Percentiles rank a stretch among this genome's conserved stretches.
These are phyloP conservation scores for Panorpa germanica DNA, from an alignment of 2,888 invertebrate species.

Conservation along the genomic window DNA sequence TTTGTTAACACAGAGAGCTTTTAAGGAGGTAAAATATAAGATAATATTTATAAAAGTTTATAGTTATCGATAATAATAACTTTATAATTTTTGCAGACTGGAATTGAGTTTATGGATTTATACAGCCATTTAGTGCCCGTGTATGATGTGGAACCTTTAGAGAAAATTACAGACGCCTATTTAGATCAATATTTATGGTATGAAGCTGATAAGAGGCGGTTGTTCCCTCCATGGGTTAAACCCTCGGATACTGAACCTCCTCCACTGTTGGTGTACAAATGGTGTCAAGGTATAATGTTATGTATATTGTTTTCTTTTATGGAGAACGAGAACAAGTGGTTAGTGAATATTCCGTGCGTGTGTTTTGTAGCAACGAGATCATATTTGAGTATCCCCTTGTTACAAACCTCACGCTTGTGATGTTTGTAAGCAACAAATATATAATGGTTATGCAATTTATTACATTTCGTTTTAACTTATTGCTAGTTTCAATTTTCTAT, in stretches of 20 bases:
- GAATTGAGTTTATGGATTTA: constrained; percentile 99
- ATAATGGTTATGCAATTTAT: neutral
- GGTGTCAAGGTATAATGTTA: constrained; percentile 74
- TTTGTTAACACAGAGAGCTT: constrained; percentile 91
- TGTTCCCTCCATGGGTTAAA: constrained; percentile 98
- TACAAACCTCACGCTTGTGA: constrained; percentile 46
- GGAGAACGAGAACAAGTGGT: constrained; percentile 2
- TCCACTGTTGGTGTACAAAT: constrained; percentile 82
- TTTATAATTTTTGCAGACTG: constrained; percentile 40
- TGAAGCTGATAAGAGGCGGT: constrained; percentile 91
- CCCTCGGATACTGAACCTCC: constrained; percentile 98
- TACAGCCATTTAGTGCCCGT: constrained; percentile 98
- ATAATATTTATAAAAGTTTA: constrained; percentile 10
- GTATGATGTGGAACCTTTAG: constrained; percentile 96
- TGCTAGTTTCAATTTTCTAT: neutral
- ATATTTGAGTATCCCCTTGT: constrained; percentile 42
- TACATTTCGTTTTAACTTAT: neutral
- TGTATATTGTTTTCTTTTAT: neutral
- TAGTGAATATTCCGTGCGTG: constrained; percentile 28
- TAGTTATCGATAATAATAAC: constrained; percentile 6
- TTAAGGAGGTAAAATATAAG: constrained; percentile 62
- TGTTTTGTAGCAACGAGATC: constrained; percentile 48
- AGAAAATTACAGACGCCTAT: constrained; percentile 99
- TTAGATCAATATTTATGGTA: constrained; percentile 99
- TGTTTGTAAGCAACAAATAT: constrained; percentile 12